phyloP scores from a whole-genome alignment of 2,113 vertebrate genomes.

The Candoia aspera region DNA sequence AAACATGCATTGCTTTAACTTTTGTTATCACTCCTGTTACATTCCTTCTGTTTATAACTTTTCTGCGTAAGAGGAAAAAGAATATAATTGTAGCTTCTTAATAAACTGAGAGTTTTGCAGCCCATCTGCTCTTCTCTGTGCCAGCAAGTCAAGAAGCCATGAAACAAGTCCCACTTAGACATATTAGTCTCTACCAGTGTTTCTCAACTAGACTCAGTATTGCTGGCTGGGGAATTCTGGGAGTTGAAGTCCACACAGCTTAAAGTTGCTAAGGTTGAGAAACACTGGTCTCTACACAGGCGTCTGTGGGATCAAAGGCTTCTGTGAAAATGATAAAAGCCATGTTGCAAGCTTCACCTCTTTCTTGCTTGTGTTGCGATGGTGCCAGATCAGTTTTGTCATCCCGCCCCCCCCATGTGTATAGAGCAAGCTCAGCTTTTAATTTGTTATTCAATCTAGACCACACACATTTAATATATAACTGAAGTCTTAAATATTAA shows the following conservation, averaged over 20 bases:
- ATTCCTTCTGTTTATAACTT: not conserved
- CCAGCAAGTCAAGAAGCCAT: not conserved
- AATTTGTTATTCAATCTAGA: not conserved
- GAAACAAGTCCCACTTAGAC: not conserved
- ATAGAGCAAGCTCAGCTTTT: not conserved
- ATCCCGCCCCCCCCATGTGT: not conserved
- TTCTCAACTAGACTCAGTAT: no score
- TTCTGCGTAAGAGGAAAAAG: not conserved
- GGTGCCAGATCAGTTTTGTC: not conserved
- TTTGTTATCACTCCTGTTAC: not conserved
- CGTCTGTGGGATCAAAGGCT: not conserved
- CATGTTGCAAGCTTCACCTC: not conserved
- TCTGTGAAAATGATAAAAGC: not conserved
- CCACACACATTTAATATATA: not conserved
- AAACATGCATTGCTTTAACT: not conserved
- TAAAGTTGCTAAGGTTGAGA: no score
- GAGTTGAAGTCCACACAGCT: no score
- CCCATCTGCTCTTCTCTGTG: not conserved
- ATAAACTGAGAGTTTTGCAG: not conserved
- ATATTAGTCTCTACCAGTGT: not conserved
- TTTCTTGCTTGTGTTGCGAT: not conserved
- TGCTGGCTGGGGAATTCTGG: no score
- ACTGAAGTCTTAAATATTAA: not conserved
- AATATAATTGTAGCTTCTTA: not conserved
- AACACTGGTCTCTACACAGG: not conserved